Evolutionary conservation across 1,140 invertebrate species (phyloP).

Genomic region (Trialeurodes vaporariorum): DNA sequence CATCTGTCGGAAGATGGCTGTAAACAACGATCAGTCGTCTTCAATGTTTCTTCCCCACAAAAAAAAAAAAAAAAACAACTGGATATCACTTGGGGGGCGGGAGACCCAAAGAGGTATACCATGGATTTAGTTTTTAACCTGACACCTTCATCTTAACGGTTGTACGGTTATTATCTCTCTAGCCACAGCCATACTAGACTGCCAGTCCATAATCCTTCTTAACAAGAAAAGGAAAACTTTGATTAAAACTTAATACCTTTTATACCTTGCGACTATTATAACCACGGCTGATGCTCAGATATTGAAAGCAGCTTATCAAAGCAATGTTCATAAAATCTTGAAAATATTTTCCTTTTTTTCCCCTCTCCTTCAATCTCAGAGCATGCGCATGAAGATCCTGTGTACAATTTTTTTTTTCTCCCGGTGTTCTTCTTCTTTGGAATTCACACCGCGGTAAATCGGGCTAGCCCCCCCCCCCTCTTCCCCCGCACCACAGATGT

Average conservation of each 20-base stretch:
- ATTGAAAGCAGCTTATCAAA: neutral
- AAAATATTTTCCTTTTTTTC: neutral
- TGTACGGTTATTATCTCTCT: neutral
- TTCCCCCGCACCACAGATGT: too few relatives aligned
- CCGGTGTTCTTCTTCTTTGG: too few relatives aligned
- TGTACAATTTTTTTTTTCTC: too few relatives aligned
- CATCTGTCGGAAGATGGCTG: too few relatives aligned
- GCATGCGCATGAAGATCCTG: too few relatives aligned
- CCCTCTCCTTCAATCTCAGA: too few relatives aligned
- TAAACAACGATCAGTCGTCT: too few relatives aligned
- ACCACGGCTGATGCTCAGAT: neutral
- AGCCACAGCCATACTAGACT: neutral
- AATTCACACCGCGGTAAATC: neutral
- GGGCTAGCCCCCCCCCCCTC: neutral
- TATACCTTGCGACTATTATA: neutral
- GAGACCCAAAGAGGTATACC: too few relatives aligned
- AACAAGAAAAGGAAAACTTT: neutral
- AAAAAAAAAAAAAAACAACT: too few relatives aligned
- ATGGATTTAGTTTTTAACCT: neutral
- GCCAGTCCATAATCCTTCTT: neutral
- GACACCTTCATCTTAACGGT: neutral
- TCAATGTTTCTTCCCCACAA: too few relatives aligned
- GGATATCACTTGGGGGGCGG: too few relatives aligned
- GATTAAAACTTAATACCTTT: conserved; percentile 1
- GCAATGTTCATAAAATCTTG: neutral